Conservation (phyloP, 2,888 invertebrate genomes). For the Synanthedon tipuliformis region DNA sequence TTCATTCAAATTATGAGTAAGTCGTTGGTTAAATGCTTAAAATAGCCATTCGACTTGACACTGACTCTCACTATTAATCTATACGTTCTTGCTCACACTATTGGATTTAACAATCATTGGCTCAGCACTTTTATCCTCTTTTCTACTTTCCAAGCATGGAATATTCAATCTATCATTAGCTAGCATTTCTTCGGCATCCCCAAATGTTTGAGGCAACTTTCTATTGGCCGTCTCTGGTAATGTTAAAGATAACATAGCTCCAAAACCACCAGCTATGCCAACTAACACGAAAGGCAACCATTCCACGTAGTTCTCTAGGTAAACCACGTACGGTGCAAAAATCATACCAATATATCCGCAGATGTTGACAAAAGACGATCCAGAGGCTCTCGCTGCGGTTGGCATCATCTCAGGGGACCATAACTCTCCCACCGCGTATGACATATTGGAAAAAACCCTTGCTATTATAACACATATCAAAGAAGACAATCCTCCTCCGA, state of each 20-base stretch:
- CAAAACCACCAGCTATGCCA: conserved; percentile 1
- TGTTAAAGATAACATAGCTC: conserved; percentile 2
- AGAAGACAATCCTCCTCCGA: conserved; percentile 6
- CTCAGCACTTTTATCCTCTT: neutral
- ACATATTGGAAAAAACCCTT: conserved; percentile 5
- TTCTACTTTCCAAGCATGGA: neutral
- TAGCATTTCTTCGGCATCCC: conserved; percentile 1
- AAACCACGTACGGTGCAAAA: conserved; percentile 6
- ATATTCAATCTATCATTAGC: neutral
- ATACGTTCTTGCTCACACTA: too few species aligned
- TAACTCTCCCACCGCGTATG: conserved; percentile 4
- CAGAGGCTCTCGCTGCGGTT: conserved; percentile 5
- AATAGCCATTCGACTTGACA: too few species aligned
- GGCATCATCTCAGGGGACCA: conserved; percentile 8
- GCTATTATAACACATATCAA: conserved; percentile 6
- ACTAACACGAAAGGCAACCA: conserved; percentile 6
- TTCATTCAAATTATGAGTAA: too few species aligned
- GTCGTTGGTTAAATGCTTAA: too few species aligned
- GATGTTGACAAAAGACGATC: conserved; percentile 4
- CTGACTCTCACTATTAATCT: too few species aligned
- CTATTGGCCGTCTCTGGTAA: conserved; percentile 6
- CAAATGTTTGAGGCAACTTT: conserved; percentile 4
- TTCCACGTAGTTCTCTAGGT: conserved; percentile 2
- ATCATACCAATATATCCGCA: conserved; percentile 5
- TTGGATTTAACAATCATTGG: too few species aligned